These are phyloP conservation scores for Cryptophagus acutangulus DNA, from an alignment of 2,888 invertebrate genomes.

Conservation along the genomic window DNA sequence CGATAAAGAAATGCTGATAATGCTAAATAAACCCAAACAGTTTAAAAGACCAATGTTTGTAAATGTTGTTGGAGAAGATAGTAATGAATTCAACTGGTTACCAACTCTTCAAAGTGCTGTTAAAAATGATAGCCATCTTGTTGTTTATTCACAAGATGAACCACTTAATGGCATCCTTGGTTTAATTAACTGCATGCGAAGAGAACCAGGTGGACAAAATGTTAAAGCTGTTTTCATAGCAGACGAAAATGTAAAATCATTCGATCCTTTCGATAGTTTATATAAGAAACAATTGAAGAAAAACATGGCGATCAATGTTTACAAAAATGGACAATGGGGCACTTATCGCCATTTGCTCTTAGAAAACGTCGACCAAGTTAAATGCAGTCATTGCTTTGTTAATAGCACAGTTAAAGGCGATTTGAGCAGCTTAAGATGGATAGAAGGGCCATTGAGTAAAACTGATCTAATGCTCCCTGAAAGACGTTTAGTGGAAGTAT, in stretches of 20 bases:
- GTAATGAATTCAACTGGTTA: conserved; percentile 53
- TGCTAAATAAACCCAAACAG: conserved; percentile 53
- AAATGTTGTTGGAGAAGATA: conserved; percentile 46
- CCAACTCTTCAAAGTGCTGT: conserved; percentile 44
- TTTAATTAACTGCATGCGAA: conserved; percentile 62
- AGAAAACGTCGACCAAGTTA: conserved; percentile 48
- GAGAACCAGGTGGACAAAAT: conserved; percentile 53
- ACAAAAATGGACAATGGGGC: conserved; percentile 54
- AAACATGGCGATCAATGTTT: conserved; percentile 77
- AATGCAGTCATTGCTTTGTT: conserved; percentile 66
- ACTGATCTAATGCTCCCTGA: neutral
- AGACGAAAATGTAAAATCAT: conserved; percentile 58
- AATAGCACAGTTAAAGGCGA: conserved; percentile 79
- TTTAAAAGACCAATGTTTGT: too few relatives aligned
- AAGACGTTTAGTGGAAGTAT: neutral
- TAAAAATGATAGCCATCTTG: conserved; percentile 50
- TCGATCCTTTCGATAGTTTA: conserved; percentile 52
- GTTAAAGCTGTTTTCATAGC: conserved; percentile 54
- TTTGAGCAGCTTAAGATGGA: conserved; percentile 77
- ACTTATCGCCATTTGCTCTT: conserved; percentile 78
- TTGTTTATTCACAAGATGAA: conserved; percentile 62
- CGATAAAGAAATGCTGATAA: conserved; percentile 52
- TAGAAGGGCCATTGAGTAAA: conserved; percentile 59
- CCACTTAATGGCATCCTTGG: conserved; percentile 76
- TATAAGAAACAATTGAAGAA: conserved; percentile 63